These are phyloP conservation scores for Elysia crispata DNA, from an alignment of 2,888 invertebrate genomes.

Conservation along the genomic window DNA sequence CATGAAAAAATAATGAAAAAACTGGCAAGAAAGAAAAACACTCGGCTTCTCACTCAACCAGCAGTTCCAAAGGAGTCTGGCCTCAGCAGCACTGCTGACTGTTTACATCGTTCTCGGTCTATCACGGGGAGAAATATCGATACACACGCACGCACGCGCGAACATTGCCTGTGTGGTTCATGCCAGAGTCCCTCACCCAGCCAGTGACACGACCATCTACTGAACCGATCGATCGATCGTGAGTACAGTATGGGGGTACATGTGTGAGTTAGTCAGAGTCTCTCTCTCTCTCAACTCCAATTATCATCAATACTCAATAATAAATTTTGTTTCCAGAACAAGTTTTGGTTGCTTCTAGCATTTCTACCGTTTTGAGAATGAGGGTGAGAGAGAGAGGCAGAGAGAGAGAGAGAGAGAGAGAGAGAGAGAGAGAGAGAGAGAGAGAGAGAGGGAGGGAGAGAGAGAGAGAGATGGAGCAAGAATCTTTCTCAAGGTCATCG, in stretches of 20 bases:
- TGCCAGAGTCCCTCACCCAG: not conserved
- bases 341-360: too few species aligned
- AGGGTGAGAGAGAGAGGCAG: conserved; percentile 25
- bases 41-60: too few species aligned
- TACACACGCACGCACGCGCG: conserved; percentile 11
- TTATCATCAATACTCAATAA: too few species aligned
- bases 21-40: too few species aligned
- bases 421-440: conserved; percentile 12
- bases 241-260: not conserved
- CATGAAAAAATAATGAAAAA: too few species aligned
- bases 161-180: conserved; percentile 1
- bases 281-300: too few species aligned
- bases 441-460: conserved; percentile 15
- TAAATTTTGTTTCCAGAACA: too few species aligned
- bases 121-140: not conserved
- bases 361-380: too few species aligned
- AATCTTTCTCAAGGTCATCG: too few species aligned
- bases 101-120: not conserved
- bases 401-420: not conserved
- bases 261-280: not conserved
- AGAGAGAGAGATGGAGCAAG: not conserved
- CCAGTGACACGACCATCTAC: too few species aligned
- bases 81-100: not conserved
- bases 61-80: not conserved
- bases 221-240: too few species aligned